Base-by-base conservation (phyloP, 1,140 invertebrate genomes). In the Medauroidea extradentata region DNA sequence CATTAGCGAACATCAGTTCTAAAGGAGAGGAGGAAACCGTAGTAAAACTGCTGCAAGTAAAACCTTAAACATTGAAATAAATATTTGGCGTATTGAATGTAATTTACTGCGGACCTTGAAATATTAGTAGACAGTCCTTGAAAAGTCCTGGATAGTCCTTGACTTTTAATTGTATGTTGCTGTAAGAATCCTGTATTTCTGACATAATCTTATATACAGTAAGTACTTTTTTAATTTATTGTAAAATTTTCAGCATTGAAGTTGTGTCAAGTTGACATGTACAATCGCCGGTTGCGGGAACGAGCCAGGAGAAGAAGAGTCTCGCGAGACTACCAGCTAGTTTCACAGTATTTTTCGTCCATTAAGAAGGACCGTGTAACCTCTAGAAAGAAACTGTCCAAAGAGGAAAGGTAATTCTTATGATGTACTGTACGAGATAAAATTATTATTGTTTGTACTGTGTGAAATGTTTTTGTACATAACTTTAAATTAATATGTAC, bases 221-320 rank as follows among this genome's bases (percentile, higher is more conserved):
- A n/a, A n/a, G n/a, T n/a, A n/a, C n/a, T n/a, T n/a, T n/a, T n/a
- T n/a, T n/a, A n/a, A n/a, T n/a, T n/a, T n/a, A n/a, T n/a, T n/a
- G n/a, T n/a, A n/a, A n/a, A n/a, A n/a, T n/a, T n/a, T n/a, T 24
- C 67, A 78, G 80, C 77, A 60, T 75, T 90, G 23, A 90, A 91
- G 73, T 72, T 90, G 57, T 81, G 86, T 42, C 86, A 90, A 74
- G 90, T 96, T 44, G 93, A 96, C 71, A 94, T 94, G 78, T 97
- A 96, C 70, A 88, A 87, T 11, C 79, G 90, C 63, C 79, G 91
- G 65, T 78, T 96, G 51, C 78, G 91, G 52, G 94, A 96, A 74
- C 79, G 94, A 64, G 88, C 89, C 14, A 80, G 92, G 67, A 79
- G 93, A 70, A 96, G 96, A 84, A 79, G 90, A 43, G 84, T 96